phyloP scores from a whole-genome alignment of 1,140 invertebrate species.

The Epicauta chinensis region DNA sequence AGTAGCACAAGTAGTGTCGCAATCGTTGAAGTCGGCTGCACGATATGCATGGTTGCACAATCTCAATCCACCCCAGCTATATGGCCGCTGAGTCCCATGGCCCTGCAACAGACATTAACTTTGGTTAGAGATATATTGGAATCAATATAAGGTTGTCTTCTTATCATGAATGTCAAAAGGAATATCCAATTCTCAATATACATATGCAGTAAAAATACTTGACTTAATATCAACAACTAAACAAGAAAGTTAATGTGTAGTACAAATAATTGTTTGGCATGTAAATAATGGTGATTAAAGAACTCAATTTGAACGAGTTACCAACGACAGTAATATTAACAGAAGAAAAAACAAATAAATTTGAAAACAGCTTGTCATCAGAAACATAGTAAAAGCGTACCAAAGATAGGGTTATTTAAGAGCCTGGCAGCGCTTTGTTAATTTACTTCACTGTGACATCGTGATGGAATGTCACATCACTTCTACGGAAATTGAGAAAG shows the following conservation, averaged over 20 bases:
- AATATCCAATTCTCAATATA: conserved; percentile 28
- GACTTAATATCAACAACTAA: too few species aligned
- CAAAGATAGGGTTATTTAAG: conserved; percentile 35
- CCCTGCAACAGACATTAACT: conserved; percentile 31
- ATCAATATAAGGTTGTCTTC: conserved; percentile 6
- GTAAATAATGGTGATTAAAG: too few species aligned
- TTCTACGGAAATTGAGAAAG: conserved; percentile 43
- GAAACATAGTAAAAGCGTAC: conserved; percentile 14
- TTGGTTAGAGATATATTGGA: conserved; percentile 6
- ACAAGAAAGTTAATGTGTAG: too few species aligned
- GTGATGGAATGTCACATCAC: conserved; percentile 43
- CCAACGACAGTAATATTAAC: too few species aligned
- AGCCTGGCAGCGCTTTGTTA: conserved; percentile 38
- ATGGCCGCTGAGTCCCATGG: conserved; percentile 30
- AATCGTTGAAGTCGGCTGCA: conserved; percentile 22
- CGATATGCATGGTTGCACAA: conserved; percentile 29
- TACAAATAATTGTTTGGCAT: too few species aligned
- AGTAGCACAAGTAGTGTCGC: conserved; percentile 26
- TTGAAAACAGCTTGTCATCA: conserved; percentile 13
- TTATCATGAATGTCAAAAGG: conserved; percentile 31
- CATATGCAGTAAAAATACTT: conserved; percentile 21
- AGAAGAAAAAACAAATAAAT: conserved; percentile 14
- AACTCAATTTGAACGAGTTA: too few species aligned
- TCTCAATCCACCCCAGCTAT: conserved; percentile 35
- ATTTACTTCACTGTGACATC: conserved; percentile 41